Evolutionary conservation across 2,113 vertebrate genomes (phyloP), one percentile per base, ranked within the genome.

Genomic region (Todiramphus chloris): DNA sequence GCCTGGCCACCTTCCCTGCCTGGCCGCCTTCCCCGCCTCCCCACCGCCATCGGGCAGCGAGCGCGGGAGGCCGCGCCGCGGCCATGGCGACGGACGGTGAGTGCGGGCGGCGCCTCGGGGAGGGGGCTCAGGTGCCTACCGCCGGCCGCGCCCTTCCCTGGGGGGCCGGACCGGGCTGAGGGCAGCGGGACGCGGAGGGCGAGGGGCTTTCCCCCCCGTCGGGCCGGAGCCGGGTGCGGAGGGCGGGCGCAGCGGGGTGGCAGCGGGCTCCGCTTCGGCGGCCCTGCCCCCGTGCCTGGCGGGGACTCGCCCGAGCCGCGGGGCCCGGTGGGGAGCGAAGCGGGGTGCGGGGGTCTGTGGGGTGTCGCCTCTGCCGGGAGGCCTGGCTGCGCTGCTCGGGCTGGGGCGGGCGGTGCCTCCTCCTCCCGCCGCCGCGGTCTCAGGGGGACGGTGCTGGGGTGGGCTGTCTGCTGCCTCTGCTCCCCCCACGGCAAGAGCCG

Each of bases 71-170:
- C 84, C 55, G 66, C 20, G 43, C 67, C 44, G 51, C 77, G 60
- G 87, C 69, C 69, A 68, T 82, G 70, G 78, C 27, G 78, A 53
- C 62, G 86, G 35, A 30, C 15, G 73, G 94, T 93, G 91, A 41
- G 87, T 62, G 83, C 55, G 70, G 90, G 76, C 20, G 59, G 87
- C 5, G 72, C 66, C 8, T 37, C 41, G 70, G 89, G 73, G 55
- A 50, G 23, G 51, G 27, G 31, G 53, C 7, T 53, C 12, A 7
- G 82, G 39, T 16, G 16, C 13, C 63, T 24, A 58, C 46, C 23
- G 25, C 39, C 19, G 44, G 39, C 48, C 39, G 62, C 75, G 44
- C 76, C 78, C 76, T 9, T 55, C 51, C 39, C 39, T 23, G 31
- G 21, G 68, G 76, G 37, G 44, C 46, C 4, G 62, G 10, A n/a